Evolutionary conservation across 2,113 vertebrate genomes (phyloP).

Genomic region (Sialia sialis): DNA sequence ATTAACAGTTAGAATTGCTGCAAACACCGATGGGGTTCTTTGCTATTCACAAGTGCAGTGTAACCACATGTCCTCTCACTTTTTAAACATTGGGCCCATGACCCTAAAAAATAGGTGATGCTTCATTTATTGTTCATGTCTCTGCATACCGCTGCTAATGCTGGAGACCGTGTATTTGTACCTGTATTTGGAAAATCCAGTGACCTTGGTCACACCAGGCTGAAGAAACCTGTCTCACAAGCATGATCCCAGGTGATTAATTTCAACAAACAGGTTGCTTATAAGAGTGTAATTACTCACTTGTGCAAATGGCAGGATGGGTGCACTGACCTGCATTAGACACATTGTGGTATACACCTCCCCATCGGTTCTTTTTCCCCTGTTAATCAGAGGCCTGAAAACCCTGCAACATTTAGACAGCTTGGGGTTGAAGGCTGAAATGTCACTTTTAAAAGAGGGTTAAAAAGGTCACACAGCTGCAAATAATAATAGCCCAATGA

Average conservation of each 20-base stretch:
- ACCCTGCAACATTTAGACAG: slow-evolving; percentile 64
- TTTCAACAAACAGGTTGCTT: slow-evolving; percentile 43
- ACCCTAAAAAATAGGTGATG: background rate
- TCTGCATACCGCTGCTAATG: background rate
- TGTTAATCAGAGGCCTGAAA: slow-evolving; percentile 66
- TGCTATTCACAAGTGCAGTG: background rate
- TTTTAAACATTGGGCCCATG: background rate
- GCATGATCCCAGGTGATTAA: slow-evolving; percentile 36
- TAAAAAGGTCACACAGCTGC: slow-evolving; percentile 82
- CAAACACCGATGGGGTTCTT: background rate
- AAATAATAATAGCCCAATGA: slow-evolving; percentile 84
- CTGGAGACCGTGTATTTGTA: background rate
- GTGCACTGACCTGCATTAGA: slow-evolving; percentile 39
- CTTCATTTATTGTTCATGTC: slow-evolving; percentile 8
- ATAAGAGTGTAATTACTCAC: background rate
- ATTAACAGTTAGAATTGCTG: background rate
- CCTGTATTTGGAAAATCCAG: background rate
- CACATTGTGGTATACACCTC: background rate
- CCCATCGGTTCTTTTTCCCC: slow-evolving; percentile 7
- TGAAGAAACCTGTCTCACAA: slow-evolving; percentile 30
- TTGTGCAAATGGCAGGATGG: background rate
- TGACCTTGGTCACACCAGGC: background rate
- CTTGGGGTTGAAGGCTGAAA: slow-evolving; percentile 76
- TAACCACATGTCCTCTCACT: background rate
- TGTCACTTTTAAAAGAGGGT: slow-evolving; percentile 79